Evolutionary conservation across 1,140 invertebrate genomes (phyloP), one percentile per base, ranked within the genome.

Genomic region (Halotydeus destructor): DNA sequence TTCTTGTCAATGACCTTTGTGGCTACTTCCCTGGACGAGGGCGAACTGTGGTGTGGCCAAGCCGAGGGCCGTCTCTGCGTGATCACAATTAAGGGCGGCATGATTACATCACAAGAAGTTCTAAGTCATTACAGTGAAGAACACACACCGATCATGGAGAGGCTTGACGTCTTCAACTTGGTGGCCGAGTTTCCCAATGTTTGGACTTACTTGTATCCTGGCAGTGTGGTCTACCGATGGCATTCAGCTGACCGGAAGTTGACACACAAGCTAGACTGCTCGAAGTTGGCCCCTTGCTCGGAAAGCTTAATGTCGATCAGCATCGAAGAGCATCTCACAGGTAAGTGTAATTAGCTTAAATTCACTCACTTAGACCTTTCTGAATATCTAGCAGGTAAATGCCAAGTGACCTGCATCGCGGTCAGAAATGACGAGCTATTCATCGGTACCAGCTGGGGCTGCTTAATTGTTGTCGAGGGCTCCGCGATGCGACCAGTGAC

Each of bases 401-500:
- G 51, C 38, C 51, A 75, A 70, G 78, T 89, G 16, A 83, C 80
- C 9, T 74, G 77, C 26, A 57, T 88, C 43, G 72, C 76, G 41
- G 63, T 72, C 16, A 61, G 75, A 47, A 67, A 70, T 34, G 69
- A 69, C 40, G 69, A 75, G 44, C 59, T 88, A 6, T 86, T 84
- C 55, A 75, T 85, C 39, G 85, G 84, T 27, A 89, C 84, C 2
- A 80, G 77, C 1, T 85, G 81, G 78, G 85, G 85, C 6, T 86
- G 83, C 55, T 64, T 91, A 25, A 76, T 89, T 16, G 76, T 89
- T 1, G 80, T 78, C 2, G 80, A 84, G 57, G 69, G 74, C 26
- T 66, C 68, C 32, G 72, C 76, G 3, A 62, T 91, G 41, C 63
- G 78, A 18, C 85, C 84, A 0, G 74, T 88, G 24, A 85, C 81